These are phyloP conservation scores for Patagioenas fasciata DNA, from an alignment of 2,113 vertebrate species.

Conservation along the genomic window DNA sequence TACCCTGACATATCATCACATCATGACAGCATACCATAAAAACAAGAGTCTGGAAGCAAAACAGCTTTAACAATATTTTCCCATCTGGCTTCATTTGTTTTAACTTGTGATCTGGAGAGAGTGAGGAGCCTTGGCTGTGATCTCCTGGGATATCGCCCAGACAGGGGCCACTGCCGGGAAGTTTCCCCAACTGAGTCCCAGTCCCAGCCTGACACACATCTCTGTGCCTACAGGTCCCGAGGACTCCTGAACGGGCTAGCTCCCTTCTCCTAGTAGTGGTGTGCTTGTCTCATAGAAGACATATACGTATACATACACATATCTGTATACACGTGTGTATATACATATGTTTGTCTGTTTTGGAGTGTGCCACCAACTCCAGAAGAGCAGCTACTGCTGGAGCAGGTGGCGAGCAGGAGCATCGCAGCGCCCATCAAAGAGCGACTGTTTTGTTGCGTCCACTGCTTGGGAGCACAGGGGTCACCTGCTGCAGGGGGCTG, in stretches of 20 bases:
- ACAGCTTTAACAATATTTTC: not conserved
- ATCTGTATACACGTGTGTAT: rapidly evolving
- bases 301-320: too few species aligned
- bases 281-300: not conserved
- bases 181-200: not conserved
- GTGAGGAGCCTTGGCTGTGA: not conserved
- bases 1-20: not conserved
- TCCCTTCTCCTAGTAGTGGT: not conserved
- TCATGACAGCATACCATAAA: not conserved
- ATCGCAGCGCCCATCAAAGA: not conserved
- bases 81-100: not conserved
- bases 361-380: not conserved
- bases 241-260: not conserved
- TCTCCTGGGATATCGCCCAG: not conserved
- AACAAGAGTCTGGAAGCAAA: not conserved
- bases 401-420: not conserved
- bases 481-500: not conserved
- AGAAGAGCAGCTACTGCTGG: not conserved
- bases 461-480: rapidly evolving
- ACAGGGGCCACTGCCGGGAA: not conserved
- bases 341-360: not conserved
- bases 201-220: rapidly evolving
- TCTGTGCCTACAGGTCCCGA: not conserved
- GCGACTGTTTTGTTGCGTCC: rapidly evolving
- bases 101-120: not conserved